Conservation (phyloP, 2,888 invertebrate species). For the Habrosyne pyritoides region DNA sequence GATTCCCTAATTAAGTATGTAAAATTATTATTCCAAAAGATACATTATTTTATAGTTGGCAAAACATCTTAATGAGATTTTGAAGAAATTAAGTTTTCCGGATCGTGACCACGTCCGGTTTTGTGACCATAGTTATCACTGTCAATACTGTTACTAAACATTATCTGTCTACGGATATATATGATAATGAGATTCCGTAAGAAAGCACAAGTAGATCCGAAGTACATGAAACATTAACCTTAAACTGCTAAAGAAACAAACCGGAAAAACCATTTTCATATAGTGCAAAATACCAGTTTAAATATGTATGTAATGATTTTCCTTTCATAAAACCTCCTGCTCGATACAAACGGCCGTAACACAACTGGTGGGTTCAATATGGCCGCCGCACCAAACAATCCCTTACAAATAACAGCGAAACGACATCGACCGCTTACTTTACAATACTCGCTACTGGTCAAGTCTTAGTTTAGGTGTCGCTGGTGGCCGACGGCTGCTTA, state of each 20-base stretch:
- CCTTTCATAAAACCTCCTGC: neutral
- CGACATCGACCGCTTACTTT: constrained; percentile 40
- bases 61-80: too few relatives aligned
- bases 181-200: too few relatives aligned
- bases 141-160: too few relatives aligned
- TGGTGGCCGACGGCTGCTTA: constrained; percentile 73
- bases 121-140: too few relatives aligned
- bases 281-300: neutral
- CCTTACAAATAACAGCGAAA: constrained; percentile 30
- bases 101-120: too few relatives aligned
- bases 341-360: neutral
- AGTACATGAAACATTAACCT: neutral
- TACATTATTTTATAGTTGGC: too few relatives aligned
- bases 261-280: neutral
- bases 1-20: too few relatives aligned
- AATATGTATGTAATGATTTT: neutral
- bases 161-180: too few relatives aligned
- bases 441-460: constrained; percentile 31
- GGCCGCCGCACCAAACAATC: constrained; percentile 19
- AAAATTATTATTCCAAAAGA: too few relatives aligned
- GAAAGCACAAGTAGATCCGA: too few relatives aligned
- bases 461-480: constrained; percentile 73
- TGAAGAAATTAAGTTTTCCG: too few relatives aligned
- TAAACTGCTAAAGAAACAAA: neutral
- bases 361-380: constrained; percentile 16